These are phyloP conservation scores for Ammospiza maritima DNA, from an alignment of 2,797 vertebrate genomes.

Conservation along the genomic window DNA sequence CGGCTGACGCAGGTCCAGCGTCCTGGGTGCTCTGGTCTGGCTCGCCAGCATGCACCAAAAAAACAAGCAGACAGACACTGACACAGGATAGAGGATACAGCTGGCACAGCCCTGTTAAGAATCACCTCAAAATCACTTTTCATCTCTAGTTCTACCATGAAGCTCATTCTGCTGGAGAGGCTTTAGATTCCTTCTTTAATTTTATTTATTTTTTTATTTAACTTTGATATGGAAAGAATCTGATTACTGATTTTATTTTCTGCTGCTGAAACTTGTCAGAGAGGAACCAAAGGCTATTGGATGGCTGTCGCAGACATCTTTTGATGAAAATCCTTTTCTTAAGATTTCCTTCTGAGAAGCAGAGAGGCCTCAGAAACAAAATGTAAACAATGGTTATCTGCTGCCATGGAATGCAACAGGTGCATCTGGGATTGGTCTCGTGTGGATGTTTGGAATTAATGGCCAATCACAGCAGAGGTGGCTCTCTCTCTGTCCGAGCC, in stretches of 20 bases:
- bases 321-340: too few relatives aligned
- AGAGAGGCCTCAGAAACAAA: too few relatives aligned
- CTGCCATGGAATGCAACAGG: too few relatives aligned
- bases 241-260: background rate
- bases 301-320: background rate
- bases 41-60: background rate
- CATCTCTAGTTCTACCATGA: background rate
- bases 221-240: background rate
- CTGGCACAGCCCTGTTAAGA: background rate
- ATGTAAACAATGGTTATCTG: too few relatives aligned
- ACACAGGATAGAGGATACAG: background rate
- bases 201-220: background rate
- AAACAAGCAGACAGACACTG: constrained; percentile 13
- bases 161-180: background rate
- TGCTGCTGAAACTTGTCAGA: background rate
- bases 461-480: too few relatives aligned
- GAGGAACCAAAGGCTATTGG: background rate
- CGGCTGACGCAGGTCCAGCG: background rate
- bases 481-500: too few relatives aligned
- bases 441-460: too few relatives aligned
- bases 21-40: background rate
- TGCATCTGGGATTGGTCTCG: too few relatives aligned
- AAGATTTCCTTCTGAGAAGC: too few relatives aligned
- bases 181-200: background rate
- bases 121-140: background rate